Evolutionary conservation across 2,113 vertebrate genomes (phyloP).

Genomic region (Cyanoderma ruficeps): DNA sequence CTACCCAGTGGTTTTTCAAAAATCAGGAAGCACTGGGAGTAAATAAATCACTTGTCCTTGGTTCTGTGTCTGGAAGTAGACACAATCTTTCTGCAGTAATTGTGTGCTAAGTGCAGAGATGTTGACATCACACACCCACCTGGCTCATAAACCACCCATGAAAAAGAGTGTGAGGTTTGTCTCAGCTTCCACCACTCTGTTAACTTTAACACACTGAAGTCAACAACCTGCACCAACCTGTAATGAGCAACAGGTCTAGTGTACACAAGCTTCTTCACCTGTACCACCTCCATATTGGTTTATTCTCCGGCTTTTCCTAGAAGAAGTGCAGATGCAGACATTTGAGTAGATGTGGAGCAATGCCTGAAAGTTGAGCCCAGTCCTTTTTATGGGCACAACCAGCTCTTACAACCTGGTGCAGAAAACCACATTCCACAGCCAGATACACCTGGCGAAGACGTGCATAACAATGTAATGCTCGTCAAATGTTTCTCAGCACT

Average conservation of each 20-base stretch:
- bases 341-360: neutral
- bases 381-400: neutral
- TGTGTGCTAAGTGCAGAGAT: neutral
- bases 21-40: neutral
- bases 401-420: fast-evolving
- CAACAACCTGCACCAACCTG: neutral
- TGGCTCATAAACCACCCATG: neutral
- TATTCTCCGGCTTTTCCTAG: neutral
- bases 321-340: neutral
- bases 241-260: neutral
- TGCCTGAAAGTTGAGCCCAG: neutral
- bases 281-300: neutral
- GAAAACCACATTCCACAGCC: neutral
- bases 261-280: neutral
- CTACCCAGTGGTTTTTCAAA: neutral
- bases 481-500: neutral
- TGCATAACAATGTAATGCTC: neutral
- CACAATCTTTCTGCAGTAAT: neutral
- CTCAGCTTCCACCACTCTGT: neutral
- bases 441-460: neutral
- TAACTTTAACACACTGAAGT: neutral
- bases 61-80: neutral
- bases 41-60: neutral
- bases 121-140: neutral
- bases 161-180: neutral